Evolutionary conservation across 2,888 invertebrate species (phyloP).

Genomic region (Brachyptera risi): DNA sequence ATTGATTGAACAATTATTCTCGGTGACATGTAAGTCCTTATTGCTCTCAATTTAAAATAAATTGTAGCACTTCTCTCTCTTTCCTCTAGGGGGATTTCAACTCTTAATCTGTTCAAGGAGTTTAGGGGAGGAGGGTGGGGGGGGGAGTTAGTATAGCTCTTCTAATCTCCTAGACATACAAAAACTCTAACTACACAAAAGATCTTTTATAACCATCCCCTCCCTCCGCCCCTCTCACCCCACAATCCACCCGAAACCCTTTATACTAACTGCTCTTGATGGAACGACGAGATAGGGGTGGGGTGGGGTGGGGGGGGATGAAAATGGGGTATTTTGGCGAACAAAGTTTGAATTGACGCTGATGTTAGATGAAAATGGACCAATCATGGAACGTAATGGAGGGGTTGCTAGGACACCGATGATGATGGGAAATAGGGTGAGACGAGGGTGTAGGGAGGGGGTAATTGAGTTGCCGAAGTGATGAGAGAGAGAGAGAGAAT

Average conservation of each 20-base stretch:
- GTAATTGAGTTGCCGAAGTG: slow-evolving; percentile 13
- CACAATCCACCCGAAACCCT: background rate
- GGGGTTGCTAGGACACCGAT: slow-evolving; percentile 18
- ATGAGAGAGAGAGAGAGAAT: background rate
- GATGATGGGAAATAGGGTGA: no score
- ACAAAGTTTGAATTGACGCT: slow-evolving; percentile 20
- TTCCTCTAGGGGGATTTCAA: background rate
- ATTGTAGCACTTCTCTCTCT: background rate
- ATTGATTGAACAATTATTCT: no score
- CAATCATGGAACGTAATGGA: slow-evolving; percentile 26
- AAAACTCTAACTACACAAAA: slow-evolving; percentile 22
- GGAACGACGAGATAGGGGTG: background rate
- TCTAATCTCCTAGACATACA: slow-evolving; percentile 27
- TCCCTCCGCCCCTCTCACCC: background rate
- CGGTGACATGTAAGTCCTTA: background rate
- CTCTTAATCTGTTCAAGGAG: slow-evolving; percentile 3
- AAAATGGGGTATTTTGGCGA: slow-evolving; percentile 3
- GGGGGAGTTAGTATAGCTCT: slow-evolving; percentile 12
- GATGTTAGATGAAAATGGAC: slow-evolving; percentile 20
- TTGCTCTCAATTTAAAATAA: background rate
- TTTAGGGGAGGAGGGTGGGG: slow-evolving; percentile 11
- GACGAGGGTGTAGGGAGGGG: slow-evolving; percentile 6
- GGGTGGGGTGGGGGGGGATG: background rate
- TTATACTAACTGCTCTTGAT: slow-evolving; percentile 14
- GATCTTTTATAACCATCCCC: slow-evolving; percentile 18